Base-by-base conservation (phyloP, 2,888 invertebrate species). In the Gandaritis pyraliata region DNA sequence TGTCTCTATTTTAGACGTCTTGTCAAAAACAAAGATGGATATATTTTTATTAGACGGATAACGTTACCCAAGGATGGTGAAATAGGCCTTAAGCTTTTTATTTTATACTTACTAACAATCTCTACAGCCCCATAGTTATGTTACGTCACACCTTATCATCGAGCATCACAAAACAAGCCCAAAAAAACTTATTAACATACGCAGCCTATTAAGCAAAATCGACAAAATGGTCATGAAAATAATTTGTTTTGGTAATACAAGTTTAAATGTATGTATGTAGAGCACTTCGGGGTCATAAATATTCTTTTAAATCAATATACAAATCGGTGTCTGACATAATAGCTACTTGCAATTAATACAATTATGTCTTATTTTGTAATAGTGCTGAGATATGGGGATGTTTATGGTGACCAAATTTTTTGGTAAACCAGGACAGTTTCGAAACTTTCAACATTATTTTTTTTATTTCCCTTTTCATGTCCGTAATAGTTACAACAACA, bases 281-380 rank as follows among this genome's bases (percentile, higher is more conserved):
- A 54, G 33, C 49, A 61, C 59, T 54, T 48, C 18, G 53, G 54
- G 47, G 52, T 57, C 64, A 64, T 69, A 64, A 70, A 71, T 71
- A 67, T 63, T 58, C n/a, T 71, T 47, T 56, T 64, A 65, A 58
- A 66, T 67, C 66, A 67, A 70, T 65, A 70, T 60, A 60, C 58
- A 58, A 63, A 61, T 61, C 48, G 50, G 47, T 47, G 55, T 64
- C 56, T 12, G 64, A 69, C 67, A 60, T 70, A 72, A 69, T 70
- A 38, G 58, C 29, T 62, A 62, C 62, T 70, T 65, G 61, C 45
- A 57, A 54, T 10, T 70, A 57, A 66, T 61, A 66, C 58, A 64
- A 67, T 71, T 68, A 68, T 54, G 68, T 65, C 64, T 60, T 62
- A 64, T 62, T 61, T 66, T 58, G 29, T 53, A 65, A 66, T 61